Evolutionary conservation across 1,140 invertebrate species (phyloP).

Genomic region (Brachionus calyciflorus): DNA sequence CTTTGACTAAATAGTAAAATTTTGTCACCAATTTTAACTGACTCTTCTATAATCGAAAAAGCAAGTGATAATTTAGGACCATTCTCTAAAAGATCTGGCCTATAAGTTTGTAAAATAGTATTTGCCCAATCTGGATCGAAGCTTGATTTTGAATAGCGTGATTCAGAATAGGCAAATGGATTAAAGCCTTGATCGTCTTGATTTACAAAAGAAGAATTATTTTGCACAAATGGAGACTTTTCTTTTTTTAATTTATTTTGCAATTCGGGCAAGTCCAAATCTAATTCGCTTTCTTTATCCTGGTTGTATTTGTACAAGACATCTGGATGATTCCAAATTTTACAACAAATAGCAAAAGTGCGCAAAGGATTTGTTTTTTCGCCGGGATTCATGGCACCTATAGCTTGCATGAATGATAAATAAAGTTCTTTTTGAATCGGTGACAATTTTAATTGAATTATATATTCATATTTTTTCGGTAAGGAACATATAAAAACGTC

Average conservation of each 20-base stretch:
- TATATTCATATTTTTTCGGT: constrained; percentile 38
- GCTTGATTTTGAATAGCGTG: neutral
- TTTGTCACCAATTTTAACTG: constrained; percentile 79
- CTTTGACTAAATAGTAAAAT: constrained; percentile 95
- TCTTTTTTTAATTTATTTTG: neutral
- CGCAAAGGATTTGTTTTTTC: constrained; percentile 83
- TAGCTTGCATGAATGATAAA: constrained; percentile 84
- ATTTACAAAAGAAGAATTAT: constrained; percentile 37
- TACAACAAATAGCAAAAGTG: constrained; percentile 95
- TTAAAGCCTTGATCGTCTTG: constrained; percentile 2
- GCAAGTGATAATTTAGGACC: constrained; percentile 92
- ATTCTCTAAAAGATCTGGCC: constrained; percentile 82
- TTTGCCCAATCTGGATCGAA: constrained; percentile 66
- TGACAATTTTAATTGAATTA: constrained; percentile 25
- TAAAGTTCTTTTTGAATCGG: constrained; percentile 67
- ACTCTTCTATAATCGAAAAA: constrained; percentile 86
- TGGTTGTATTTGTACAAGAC: constrained; percentile 85
- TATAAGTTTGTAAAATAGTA: constrained; percentile 79
- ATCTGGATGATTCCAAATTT: constrained; percentile 99
- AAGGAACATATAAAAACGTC: constrained; percentile 17
- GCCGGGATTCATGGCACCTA: constrained; percentile 74
- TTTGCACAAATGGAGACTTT: constrained; percentile 49
- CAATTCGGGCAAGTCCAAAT: constrained; percentile 63
- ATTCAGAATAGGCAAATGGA: constrained; percentile 27
- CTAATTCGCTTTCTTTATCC: constrained; percentile 68